A percentile compares a stretch with the other conserved stretches of the same genome.
Conservation (phyloP, 1,140 invertebrate species). For the Bombus sylvicola region DNA sequence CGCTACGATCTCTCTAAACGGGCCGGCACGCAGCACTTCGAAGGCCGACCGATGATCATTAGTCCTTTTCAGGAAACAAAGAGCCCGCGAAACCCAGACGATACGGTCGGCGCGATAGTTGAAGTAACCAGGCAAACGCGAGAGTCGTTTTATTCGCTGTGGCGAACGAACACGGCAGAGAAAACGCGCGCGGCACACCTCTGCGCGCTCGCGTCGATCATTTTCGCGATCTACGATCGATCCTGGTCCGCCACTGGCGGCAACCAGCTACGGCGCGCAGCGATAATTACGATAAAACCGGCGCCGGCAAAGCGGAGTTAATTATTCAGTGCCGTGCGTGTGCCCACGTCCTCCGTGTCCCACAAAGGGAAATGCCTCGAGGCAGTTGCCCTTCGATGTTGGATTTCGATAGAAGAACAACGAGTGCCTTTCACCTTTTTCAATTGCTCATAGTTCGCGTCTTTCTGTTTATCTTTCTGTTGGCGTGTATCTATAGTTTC, state of each 20-base stretch:
- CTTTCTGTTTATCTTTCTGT: not conserved
- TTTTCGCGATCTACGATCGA: conserved; percentile 62
- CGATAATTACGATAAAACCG: conserved; percentile 69
- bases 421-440: not conserved
- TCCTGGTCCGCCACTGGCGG: conserved; percentile 28
- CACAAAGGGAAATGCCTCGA: conserved; percentile 56
- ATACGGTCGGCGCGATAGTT: not conserved
- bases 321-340: conserved; percentile 62
- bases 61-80: conserved; percentile 28
- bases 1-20: not conserved
- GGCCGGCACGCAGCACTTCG: not conserved
- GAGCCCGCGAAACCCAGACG: not conserved
- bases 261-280: conserved; percentile 28
- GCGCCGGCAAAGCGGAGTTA: conserved; percentile 54
- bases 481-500: not conserved
- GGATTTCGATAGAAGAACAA: conserved; percentile 44
- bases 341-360: conserved; percentile 48
- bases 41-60: not conserved
- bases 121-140: not conserved
- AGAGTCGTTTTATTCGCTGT: conserved; percentile 18
- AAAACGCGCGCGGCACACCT: not conserved
- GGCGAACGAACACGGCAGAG: not conserved
- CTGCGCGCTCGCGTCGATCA: conserved; percentile 54
- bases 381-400: conserved; percentile 48
- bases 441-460: not conserved